A percentile compares a stretch with the other conserved stretches of the same genome.
phyloP scores from a whole-genome alignment of 2,797 vertebrate species.

The Borostomias antarcticus region DNA sequence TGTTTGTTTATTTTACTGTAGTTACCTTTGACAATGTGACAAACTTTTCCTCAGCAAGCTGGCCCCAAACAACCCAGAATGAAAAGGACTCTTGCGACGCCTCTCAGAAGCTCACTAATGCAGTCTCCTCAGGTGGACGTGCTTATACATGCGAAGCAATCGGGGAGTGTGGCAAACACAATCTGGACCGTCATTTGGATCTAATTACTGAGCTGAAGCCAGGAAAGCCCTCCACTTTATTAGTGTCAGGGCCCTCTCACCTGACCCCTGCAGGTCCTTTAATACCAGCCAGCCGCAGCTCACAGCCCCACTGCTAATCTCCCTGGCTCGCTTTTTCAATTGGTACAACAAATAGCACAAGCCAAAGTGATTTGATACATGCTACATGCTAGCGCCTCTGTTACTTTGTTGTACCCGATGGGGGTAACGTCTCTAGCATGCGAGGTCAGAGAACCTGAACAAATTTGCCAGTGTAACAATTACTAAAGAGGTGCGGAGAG shows the following conservation, averaged over 20 bases:
- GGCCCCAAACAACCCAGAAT: neutral
- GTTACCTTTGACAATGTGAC: neutral
- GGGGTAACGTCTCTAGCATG: conserved; percentile 53
- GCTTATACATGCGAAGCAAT: conserved; percentile 32
- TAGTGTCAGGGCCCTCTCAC: conserved; percentile 55
- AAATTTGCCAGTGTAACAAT: conserved; percentile 65
- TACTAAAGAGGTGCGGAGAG: conserved; percentile 64
- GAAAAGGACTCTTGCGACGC: neutral
- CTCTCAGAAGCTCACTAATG: conserved; percentile 29
- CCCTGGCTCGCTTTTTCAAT: conserved; percentile 56
- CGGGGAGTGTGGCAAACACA: conserved; percentile 36
- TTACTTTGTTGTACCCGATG: conserved; percentile 58
- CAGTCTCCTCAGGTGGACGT: conserved; percentile 30
- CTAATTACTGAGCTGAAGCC: conserved; percentile 50
- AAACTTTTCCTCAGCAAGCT: neutral
- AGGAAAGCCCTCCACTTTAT: conserved; percentile 53
- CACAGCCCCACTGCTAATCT: conserved; percentile 54
- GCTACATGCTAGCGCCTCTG: conserved; percentile 55
- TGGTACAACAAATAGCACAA: conserved; percentile 58
- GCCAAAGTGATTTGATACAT: conserved; percentile 63
- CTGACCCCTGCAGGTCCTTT: conserved; percentile 50
- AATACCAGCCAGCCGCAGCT: conserved; percentile 57
- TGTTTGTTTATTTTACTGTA: no score
- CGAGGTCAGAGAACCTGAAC: conserved; percentile 64
- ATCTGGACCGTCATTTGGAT: conserved; percentile 49